Conservation (phyloP, 2,888 invertebrate genomes). For the Listrodromus nycthemerus region DNA sequence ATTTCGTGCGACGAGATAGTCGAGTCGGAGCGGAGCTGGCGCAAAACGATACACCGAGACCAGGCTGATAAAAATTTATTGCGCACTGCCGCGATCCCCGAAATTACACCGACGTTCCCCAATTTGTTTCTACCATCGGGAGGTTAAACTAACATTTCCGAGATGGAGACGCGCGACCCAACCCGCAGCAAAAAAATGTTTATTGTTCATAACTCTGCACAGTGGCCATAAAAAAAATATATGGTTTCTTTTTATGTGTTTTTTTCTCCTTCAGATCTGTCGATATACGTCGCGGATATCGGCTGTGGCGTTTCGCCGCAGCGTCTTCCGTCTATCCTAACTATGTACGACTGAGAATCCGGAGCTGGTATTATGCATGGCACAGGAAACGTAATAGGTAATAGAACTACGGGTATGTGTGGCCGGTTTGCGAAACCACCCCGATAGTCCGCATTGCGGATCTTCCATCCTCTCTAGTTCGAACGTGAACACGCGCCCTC, state of each 20-base stretch:
- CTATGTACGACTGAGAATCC: conserved; percentile 6
- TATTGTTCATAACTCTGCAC: neutral
- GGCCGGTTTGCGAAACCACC: conserved; percentile 74
- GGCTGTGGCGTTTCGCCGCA: neutral
- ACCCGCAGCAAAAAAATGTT: neutral
- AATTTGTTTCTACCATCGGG: neutral
- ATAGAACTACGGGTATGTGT: conserved; percentile 34
- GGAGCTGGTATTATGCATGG: conserved; percentile 26
- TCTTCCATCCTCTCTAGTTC: conserved; percentile 73
- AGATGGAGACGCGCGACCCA: neutral
- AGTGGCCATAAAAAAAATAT: neutral
- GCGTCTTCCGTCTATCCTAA: neutral
- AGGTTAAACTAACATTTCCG: neutral
- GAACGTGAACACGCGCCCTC: conserved; percentile 69
- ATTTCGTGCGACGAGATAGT: conserved; percentile 43
- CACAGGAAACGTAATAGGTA: conserved; percentile 55
- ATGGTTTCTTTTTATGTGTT: neutral
- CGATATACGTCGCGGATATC: neutral
- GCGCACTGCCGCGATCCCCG: neutral
- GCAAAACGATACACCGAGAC: neutral
- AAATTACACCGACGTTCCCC: neutral
- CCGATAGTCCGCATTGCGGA: conserved; percentile 81
- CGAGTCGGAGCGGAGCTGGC: neutral
- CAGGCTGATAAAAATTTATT: neutral
- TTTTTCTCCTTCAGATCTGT: neutral